Conservation (phyloP, 2,113 vertebrate genomes). For the human region GRCh38 chr5:28989001-28989500, state of each 20-base stretch:
- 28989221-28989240: not conserved
- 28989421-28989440: not conserved
- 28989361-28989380: not conserved
- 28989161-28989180: not conserved
- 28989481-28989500: not conserved
- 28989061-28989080: not conserved
- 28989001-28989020: not conserved
- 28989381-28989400: not conserved
- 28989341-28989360: not conserved
- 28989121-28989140: fast-evolving
- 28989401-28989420: not conserved
- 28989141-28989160: not conserved
- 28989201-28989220: not conserved
- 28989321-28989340: not conserved
- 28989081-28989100: not conserved
- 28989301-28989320: not conserved
- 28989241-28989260: not conserved
- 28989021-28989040: not conserved
- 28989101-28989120: not conserved
- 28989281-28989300: not conserved
- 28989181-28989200: not conserved
- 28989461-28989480: not conserved
- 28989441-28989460: not conserved
- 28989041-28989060: not conserved
- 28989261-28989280: not conserved